Base-by-base conservation (phyloP, 2,888 invertebrate genomes). In the Amiota communis region DNA sequence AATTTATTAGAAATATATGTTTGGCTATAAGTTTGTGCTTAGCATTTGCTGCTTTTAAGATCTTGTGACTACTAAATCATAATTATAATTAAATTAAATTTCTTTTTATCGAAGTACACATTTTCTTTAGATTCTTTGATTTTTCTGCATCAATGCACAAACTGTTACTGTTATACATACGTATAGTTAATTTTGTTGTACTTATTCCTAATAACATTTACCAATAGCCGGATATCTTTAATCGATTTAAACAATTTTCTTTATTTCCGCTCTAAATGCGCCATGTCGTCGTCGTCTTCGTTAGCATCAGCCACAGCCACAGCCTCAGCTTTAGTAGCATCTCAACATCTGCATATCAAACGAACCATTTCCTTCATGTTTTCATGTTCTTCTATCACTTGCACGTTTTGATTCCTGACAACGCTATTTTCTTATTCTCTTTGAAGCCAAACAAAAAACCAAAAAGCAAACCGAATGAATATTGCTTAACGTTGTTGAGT, bases 171-270 rank as follows among this genome's bases (percentile, higher is more conserved):
- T 23, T 23, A 23, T 23, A 23, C 3, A 23, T n/a, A n/a, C n/a
- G n/a, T n/a, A 11, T 17, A 36, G 23, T 36, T 36, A 36, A 36
- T 23, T 68, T 48, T 53, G n/a, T 68, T 51, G 51, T 23, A 48
- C 53, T 68, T 68, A 68, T 36, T 36, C 6, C 36, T 36, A 36
- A 68, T 68, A 47, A 23, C 67, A 68, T 68, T 68, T 68, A n/a
- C 53, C 53, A 53, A 51, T 51, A 63, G 23, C 13, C 72, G 74
- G 77, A 77, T 81, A 84, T 80, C 79, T 80, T 79, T 80, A 83
- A 83, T 81, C 83, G 83, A 82, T 82, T 84, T 76, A 77, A 75
- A 81, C 81, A 83, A 84, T 84, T 84, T 84, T 77, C 72, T 75
- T 80, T 74, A 81, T 83, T 84, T 82, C 80, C 83, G 80, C 70